Evolutionary conservation across 2,113 vertebrate species (phyloP).

Genomic region (Macroglossus sobrinus): DNA sequence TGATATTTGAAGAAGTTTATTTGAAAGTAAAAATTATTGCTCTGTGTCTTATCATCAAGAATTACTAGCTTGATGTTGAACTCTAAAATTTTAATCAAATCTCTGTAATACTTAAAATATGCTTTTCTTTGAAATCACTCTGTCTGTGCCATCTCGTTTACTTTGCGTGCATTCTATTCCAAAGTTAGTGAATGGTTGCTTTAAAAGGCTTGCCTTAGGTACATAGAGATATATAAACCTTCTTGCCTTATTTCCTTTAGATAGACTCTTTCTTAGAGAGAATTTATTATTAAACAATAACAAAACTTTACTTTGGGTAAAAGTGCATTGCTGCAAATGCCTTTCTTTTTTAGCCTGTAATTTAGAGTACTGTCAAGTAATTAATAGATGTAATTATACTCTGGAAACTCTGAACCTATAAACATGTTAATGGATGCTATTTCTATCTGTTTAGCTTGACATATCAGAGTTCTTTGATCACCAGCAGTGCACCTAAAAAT

Average conservation of each 20-base stretch:
- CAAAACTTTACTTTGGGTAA: conserved; percentile 43
- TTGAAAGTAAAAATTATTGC: conserved; percentile 50
- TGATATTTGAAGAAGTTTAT: conserved; percentile 70
- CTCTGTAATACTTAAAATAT: conserved; percentile 37
- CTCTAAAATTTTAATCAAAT: conserved; percentile 69
- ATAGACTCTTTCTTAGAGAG: conserved; percentile 26
- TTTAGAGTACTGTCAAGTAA: conserved; percentile 68
- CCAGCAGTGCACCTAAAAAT: conserved; percentile 73
- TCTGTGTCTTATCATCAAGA: conserved; percentile 32
- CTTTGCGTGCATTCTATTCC: background rate
- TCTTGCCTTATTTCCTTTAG: background rate
- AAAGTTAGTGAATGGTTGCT: conserved; percentile 55
- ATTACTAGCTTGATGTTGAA: conserved; percentile 35
- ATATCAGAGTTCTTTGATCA: conserved; percentile 74
- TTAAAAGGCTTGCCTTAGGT: conserved; percentile 18
- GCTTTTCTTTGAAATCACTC: conserved; percentile 52
- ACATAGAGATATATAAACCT: background rate
- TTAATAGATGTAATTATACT: conserved; percentile 77
- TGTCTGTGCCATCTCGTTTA: background rate
- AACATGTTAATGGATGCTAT: conserved; percentile 78
- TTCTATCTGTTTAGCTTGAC: conserved; percentile 74
- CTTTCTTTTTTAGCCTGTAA: conserved; percentile 53
- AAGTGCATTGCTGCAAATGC: conserved; percentile 48
- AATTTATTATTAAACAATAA: background rate
- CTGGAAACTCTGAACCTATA: conserved; percentile 73